phyloP scores from a whole-genome alignment of 2,797 vertebrate genomes.

The Tragopan temminckii region DNA sequence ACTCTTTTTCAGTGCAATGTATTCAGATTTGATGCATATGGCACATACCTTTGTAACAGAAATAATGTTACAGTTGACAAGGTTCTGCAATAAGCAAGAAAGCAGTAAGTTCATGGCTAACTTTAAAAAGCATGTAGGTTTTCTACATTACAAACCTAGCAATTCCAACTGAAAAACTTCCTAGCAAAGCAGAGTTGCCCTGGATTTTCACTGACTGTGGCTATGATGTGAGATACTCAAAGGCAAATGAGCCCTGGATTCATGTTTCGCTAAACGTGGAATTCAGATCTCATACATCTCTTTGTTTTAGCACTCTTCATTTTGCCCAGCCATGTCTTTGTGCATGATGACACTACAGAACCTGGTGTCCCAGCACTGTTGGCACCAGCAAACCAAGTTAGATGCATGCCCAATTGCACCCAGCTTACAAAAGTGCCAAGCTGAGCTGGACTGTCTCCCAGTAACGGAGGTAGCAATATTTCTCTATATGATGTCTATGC shows the following conservation, averaged over 20 bases:
- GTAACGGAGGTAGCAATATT: not conserved
- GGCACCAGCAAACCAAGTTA: not conserved
- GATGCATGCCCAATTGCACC: not conserved
- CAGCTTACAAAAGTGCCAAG: not conserved
- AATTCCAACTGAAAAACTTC: not conserved
- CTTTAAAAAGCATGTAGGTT: not conserved
- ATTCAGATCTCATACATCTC: not conserved
- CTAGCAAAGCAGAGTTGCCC: not conserved
- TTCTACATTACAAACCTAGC: not conserved
- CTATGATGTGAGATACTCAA: not conserved
- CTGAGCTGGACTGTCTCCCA: not conserved
- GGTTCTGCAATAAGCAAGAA: slow-evolving; percentile 76
- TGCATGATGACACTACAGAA: accelerated
- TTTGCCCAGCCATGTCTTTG: accelerated
- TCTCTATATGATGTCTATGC: not conserved
- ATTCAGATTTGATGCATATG: not conserved
- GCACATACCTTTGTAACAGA: slow-evolving; percentile 87
- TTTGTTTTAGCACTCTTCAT: accelerated
- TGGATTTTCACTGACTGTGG: not conserved
- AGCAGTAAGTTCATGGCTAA: not conserved
- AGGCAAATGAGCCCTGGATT: not conserved
- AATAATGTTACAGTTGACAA: slow-evolving; percentile 90
- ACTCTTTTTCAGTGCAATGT: not conserved
- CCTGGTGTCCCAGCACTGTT: not conserved
- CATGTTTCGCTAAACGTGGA: not conserved